phyloP scores from a whole-genome alignment of 2,888 invertebrate genomes.

The Parapristionchus giblindavisi region DNA sequence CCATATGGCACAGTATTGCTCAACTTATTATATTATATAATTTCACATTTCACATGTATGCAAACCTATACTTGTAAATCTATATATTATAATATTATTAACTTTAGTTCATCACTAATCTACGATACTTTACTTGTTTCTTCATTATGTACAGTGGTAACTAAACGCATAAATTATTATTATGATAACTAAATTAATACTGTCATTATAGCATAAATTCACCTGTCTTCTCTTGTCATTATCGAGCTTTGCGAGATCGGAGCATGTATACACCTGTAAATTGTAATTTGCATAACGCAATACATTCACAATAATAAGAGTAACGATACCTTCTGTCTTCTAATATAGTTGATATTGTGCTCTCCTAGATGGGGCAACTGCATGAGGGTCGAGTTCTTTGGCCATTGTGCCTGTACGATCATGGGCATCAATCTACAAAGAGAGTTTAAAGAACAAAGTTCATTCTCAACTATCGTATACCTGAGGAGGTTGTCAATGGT shows the following conservation, averaged over 20 bases:
- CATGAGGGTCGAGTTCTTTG: conserved; percentile 89
- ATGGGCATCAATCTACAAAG: conserved; percentile 83
- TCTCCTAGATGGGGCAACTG: conserved; percentile 77
- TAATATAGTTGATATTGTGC: conserved; percentile 26
- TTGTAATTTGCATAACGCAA: neutral
- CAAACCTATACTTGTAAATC: too few species aligned
- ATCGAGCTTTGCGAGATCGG: conserved; percentile 88
- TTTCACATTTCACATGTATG: too few species aligned
- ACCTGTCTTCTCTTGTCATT: conserved; percentile 82
- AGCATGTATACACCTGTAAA: conserved; percentile 74
- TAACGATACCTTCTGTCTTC: conserved; percentile 29
- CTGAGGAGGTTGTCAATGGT: conserved; percentile 56
- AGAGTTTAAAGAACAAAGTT: neutral
- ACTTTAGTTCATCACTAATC: too few species aligned
- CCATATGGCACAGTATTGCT: too few species aligned
- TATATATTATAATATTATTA: too few species aligned
- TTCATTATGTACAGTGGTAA: too few species aligned
- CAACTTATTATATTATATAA: too few species aligned
- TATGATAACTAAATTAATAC: neutral
- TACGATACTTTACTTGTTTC: too few species aligned
- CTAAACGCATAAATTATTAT: too few species aligned
- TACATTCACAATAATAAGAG: neutral
- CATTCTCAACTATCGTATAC: conserved; percentile 20
- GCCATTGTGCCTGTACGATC: conserved; percentile 96
- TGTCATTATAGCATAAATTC: neutral